phyloP scores from a whole-genome alignment of 2,113 vertebrate genomes.

The Harpagus bidentatus region DNA sequence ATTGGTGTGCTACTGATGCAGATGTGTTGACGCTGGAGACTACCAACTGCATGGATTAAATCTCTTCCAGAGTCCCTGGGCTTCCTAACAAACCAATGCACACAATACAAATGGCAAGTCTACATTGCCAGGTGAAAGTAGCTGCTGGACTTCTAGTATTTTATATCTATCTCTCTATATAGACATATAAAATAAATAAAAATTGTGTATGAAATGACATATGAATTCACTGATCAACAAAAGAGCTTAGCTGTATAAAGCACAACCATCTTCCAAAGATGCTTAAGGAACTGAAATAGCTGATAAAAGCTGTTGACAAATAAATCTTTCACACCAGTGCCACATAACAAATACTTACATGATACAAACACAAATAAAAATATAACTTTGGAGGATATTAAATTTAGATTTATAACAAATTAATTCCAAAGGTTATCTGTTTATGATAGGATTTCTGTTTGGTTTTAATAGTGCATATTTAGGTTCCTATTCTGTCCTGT shows the following conservation, averaged over 20 bases:
- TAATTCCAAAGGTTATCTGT: not conserved
- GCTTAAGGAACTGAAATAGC: not conserved
- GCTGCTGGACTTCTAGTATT: not conserved
- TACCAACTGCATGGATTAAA: not conserved
- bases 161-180: not conserved
- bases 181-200: not conserved
- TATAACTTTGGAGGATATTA: not conserved
- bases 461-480: not conserved
- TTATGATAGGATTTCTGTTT: not conserved
- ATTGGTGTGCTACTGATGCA: not conserved
- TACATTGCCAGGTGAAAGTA: not conserved
- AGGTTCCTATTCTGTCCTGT: not conserved
- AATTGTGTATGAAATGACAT: not conserved
- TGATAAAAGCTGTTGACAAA: not conserved
- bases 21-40: not conserved
- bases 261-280: not conserved
- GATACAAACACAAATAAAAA: not conserved
- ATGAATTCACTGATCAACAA: not conserved
- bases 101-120: not conserved
- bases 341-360: not conserved
- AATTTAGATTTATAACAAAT: not conserved
- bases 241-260: not conserved
- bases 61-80: not conserved
- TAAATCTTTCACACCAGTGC: not conserved
- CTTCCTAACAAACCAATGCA: not conserved